A percentile compares a stretch with the other conserved stretches of the same genome.
phyloP scores from a whole-genome alignment of 37 sponge, comb jelly and placozoan genomes.

The Axinella damicornis region DNA sequence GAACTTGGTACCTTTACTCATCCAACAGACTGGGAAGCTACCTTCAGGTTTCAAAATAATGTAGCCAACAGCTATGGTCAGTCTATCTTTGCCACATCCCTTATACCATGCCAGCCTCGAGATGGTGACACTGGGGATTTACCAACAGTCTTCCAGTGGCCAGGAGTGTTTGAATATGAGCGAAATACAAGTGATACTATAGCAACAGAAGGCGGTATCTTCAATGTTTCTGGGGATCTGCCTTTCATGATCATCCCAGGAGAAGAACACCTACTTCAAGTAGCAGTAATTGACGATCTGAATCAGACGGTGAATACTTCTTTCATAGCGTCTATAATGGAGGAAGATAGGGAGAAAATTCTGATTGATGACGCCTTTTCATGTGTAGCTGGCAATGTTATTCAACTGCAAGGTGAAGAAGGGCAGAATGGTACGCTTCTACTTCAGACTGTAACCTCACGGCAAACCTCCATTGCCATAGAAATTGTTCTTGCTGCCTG shows the following conservation, averaged over 20 bases:
- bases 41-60: constrained; percentile 5
- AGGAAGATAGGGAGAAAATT: neutral
- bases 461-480: neutral
- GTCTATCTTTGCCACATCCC: constrained; percentile 30
- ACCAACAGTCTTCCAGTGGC: too few relatives aligned
- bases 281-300: constrained; percentile 1
- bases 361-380: neutral
- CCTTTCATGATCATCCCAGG: constrained; percentile 22
- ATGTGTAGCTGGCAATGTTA: neutral
- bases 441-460: neutral
- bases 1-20: neutral
- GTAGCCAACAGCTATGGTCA: constrained; percentile 18
- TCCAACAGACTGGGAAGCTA: neutral
- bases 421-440: neutral
- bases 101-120: constrained; percentile 34
- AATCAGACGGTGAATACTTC: neutral
- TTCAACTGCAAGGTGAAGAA: too few relatives aligned
- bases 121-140: neutral
- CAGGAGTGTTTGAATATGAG: neutral
- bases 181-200: neutral
- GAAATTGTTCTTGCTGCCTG: constrained; percentile 9
- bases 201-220: constrained; percentile 12
- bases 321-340: neutral
- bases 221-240: neutral
- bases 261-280: constrained; percentile 1